Percentiles rank a stretch among this genome's conserved stretches.
Evolutionary conservation across 2,888 invertebrate genomes (phyloP).

Genomic region (Luffia ferchaultella): DNA sequence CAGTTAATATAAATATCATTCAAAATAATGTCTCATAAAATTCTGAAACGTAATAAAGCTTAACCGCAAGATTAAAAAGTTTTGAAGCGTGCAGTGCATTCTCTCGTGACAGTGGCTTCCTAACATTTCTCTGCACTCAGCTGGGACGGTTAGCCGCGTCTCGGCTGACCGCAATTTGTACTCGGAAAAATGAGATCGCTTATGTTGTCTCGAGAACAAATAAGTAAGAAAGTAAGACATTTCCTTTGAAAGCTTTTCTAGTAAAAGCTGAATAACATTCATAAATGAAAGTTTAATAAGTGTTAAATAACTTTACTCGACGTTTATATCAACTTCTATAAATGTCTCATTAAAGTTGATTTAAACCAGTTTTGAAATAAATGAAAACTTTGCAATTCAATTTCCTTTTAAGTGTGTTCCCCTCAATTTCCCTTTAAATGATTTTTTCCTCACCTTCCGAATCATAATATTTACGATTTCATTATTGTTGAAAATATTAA

Average conservation of each 20-base stretch:
- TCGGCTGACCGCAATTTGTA: conserved; percentile 35
- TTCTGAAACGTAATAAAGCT: neutral
- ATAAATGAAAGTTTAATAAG: neutral
- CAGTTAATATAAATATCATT: too few relatives aligned
- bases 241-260: neutral
- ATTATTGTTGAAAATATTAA: too few relatives aligned
- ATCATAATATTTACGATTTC: too few relatives aligned
- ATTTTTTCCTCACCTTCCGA: too few relatives aligned
- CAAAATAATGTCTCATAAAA: too few relatives aligned
- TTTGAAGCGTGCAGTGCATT: neutral
- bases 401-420: too few relatives aligned
- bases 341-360: neutral
- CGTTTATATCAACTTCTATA: neutral
- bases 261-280: neutral
- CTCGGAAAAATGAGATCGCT: conserved; percentile 34
- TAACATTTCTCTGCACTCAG: conserved; percentile 49
- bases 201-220: conserved; percentile 39
- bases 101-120: conserved; percentile 14
- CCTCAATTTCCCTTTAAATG: too few relatives aligned
- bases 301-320: neutral
- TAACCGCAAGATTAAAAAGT: neutral
- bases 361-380: neutral
- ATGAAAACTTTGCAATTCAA: neutral
- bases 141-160: conserved; percentile 9
- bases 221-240: conserved; percentile 17